Percentiles rank a stretch among this genome's conserved stretches.
phyloP scores from a whole-genome alignment of 2,888 invertebrate genomes.

The Syritta pipiens region DNA sequence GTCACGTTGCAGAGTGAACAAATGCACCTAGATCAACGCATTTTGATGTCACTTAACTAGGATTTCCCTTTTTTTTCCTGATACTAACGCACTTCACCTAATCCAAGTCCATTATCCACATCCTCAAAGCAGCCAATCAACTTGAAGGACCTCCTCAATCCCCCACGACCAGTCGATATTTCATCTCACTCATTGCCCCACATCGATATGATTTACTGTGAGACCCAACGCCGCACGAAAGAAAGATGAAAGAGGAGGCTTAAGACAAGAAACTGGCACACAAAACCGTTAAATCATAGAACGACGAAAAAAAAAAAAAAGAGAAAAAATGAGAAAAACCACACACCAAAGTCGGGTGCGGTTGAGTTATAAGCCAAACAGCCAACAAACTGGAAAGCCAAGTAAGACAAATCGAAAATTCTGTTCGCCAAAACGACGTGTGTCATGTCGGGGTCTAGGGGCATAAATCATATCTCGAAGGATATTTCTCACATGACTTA shows the following conservation, averaged over 20 bases:
- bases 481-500: conserved; percentile 66
- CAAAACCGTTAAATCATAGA: conserved; percentile 24
- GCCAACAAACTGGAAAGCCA: conserved; percentile 43
- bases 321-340: background rate
- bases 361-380: conserved; percentile 43
- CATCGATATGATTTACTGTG: conserved; percentile 46
- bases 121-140: too few species aligned
- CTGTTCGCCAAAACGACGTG: conserved; percentile 22
- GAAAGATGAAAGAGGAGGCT: background rate
- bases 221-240: conserved; percentile 8
- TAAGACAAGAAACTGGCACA: background rate
- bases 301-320: background rate
- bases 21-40: too few species aligned
- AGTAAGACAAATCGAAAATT: conserved; percentile 61
- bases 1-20: too few species aligned
- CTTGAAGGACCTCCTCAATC: too few species aligned
- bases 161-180: too few species aligned
- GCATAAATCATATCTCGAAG: conserved; percentile 62
- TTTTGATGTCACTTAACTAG: too few species aligned
- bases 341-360: conserved; percentile 29
- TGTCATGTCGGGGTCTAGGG: conserved; percentile 37
- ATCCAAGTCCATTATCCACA: too few species aligned
- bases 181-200: conserved; percentile 49
- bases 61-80: too few species aligned
- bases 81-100: too few species aligned